A percentile compares a stretch with the other conserved stretches of the same genome.
Evolutionary conservation across 2,888 invertebrate genomes (phyloP).

Genomic region (Pammene fasciana): DNA sequence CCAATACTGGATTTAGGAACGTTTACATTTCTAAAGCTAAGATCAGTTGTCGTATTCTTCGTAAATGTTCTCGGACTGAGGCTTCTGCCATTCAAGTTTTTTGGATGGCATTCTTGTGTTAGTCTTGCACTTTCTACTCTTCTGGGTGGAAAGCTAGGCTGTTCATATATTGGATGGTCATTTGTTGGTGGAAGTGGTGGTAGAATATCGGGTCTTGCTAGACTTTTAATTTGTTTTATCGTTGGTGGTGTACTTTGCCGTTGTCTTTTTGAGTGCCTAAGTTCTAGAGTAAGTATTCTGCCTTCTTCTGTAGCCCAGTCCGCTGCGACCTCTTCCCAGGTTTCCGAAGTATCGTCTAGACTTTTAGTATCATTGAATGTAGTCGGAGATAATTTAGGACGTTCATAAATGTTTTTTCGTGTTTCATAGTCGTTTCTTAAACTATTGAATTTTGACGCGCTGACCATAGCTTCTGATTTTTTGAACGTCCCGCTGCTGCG

Average conservation of each 20-base stretch:
- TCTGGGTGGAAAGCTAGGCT: constrained; percentile 82
- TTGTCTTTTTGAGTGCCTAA: constrained; percentile 89
- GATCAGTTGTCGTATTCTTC: constrained; percentile 59
- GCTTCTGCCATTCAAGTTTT: constrained; percentile 88
- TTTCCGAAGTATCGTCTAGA: constrained; percentile 58
- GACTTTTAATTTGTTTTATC: constrained; percentile 72
- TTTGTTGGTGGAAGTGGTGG: constrained; percentile 85
- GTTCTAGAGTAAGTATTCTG: constrained; percentile 87
- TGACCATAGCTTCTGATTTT: constrained; percentile 71
- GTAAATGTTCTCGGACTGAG: constrained; percentile 74
- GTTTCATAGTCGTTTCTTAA: constrained; percentile 90
- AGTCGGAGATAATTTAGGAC: constrained; percentile 64
- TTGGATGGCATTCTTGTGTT: constrained; percentile 79
- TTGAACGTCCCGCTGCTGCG: constrained; percentile 88
- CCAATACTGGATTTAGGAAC: constrained; percentile 60
- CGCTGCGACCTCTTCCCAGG: constrained; percentile 61
- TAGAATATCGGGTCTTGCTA: constrained; percentile 86
- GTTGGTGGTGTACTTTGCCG: constrained; percentile 83
- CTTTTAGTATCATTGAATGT: constrained; percentile 65
- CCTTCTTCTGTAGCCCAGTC: constrained; percentile 83
- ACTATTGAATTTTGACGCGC: constrained; percentile 84
- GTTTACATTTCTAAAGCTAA: constrained; percentile 53
- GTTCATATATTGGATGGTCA: constrained; percentile 82
- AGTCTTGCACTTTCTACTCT: constrained; percentile 68
- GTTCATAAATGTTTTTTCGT: constrained; percentile 75